Evolutionary conservation across 1,140 invertebrate genomes (phyloP), one percentile per base, ranked within the genome.

Genomic region (Drosophila malerkotliana): DNA sequence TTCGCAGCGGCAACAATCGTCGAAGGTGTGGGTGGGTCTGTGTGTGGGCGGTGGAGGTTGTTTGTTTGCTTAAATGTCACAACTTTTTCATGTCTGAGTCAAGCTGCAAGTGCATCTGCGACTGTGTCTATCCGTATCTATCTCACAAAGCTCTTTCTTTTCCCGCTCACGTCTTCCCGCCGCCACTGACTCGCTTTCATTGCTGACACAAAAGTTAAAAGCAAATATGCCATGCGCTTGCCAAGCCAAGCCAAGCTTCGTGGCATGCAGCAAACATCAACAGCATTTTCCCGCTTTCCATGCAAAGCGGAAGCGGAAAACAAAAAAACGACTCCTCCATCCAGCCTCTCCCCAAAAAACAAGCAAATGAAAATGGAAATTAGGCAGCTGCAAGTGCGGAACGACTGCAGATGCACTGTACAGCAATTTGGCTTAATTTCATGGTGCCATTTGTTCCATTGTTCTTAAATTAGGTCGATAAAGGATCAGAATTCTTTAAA

Each of bases 211-310:
- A 87, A 85, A 87, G 82, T 87, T 87, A 78, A 79, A 78, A 61
- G 79, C 79, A 87, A 87, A 85, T 87, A 85, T 85, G 82, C 81
- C 81, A 63, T 67, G 69, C 61, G 73, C 69, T 77, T 47, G 66
- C 66, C 64, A 69, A 84, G 61, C 79, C 62, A 73, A 21, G 41
- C 57, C 72, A 44, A 53, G 67, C 67, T 69, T 77, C 63, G 78
- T 87, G 82, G 82, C 75, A 82, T 75, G 82, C 82, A 71, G 82
- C 82, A 80, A 83, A 64, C 62, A 88, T 77, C 82, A 85, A 69
- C 81, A 81, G 52, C 66, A 78, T 81, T 66, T 78, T 66, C 60
- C 34, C 53, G 47, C 63, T 58, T 44, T 52, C 30, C 51, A 68
- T 48, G 66, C 51, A 28, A 32, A 69, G 64, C 41, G 51, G 30